Percentiles rank a stretch among this genome's conserved stretches.
Evolutionary conservation across 2,113 vertebrate species (phyloP).

Genomic region (Struthio camelus): DNA sequence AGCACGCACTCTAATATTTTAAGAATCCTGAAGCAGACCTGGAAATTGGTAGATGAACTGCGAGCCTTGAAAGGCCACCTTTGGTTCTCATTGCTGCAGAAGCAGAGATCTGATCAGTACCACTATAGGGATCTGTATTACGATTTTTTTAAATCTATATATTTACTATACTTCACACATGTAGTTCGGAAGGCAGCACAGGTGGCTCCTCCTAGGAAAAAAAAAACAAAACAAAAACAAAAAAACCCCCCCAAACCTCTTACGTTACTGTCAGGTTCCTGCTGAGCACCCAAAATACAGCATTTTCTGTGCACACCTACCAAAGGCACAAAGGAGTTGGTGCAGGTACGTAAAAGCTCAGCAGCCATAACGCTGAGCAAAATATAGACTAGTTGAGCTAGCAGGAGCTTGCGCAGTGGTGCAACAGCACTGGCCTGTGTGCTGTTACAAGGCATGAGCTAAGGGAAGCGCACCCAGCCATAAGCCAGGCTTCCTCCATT

Average conservation of each 20-base stretch:
- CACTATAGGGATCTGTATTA: constrained; percentile 35
- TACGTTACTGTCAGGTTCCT: neutral
- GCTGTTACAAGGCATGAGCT: neutral
- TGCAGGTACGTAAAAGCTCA: neutral
- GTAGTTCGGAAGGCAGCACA: neutral
- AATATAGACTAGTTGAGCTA: neutral
- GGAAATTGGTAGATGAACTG: constrained; percentile 61
- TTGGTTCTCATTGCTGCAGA: constrained; percentile 64
- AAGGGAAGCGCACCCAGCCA: neutral
- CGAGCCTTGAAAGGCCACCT: constrained; percentile 61
- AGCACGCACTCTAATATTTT: constrained; percentile 67
- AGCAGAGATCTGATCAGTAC: constrained; percentile 61
- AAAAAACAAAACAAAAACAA: neutral
- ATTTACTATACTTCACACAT: constrained; percentile 29
- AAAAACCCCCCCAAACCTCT: neutral
- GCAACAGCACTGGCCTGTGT: neutral
- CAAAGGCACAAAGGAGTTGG: neutral
- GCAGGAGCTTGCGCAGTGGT: neutral
- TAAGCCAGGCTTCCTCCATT: neutral
- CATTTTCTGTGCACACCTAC: neutral
- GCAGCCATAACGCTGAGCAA: neutral
- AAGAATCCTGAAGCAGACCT: constrained; percentile 61
- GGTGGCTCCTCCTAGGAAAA: neutral
- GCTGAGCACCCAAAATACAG: neutral
- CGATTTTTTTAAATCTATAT: neutral